Evolutionary conservation across 2,888 invertebrate species (phyloP).

Genomic region (Hipparchia semele): DNA sequence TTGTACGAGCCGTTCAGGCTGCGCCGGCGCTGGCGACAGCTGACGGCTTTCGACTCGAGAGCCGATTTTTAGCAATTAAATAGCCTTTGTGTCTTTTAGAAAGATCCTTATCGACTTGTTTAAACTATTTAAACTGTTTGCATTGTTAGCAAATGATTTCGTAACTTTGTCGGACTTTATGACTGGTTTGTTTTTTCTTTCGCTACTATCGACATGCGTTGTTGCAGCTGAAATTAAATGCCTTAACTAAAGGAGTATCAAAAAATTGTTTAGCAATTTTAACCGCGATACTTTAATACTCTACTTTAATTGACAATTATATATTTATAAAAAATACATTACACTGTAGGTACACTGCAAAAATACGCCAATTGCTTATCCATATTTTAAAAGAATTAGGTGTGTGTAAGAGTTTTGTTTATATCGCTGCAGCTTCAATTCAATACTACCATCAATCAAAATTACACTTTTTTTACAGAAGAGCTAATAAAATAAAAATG

Average conservation of each 20-base stretch:
- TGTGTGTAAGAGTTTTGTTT: no score
- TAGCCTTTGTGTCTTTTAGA: constrained; percentile 45
- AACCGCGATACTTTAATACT: background rate
- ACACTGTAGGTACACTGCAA: no score
- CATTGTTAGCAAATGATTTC: constrained; percentile 11
- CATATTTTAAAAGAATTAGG: no score
- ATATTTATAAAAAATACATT: no score
- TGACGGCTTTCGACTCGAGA: constrained; percentile 55
- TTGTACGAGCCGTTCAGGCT: constrained; percentile 57
- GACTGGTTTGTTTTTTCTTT: background rate
- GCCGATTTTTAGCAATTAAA: constrained; percentile 57
- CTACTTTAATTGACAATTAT: no score
- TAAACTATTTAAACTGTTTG: constrained; percentile 6
- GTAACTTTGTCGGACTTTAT: background rate
- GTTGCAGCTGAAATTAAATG: background rate
- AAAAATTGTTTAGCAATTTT: background rate
- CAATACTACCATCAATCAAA: no score
- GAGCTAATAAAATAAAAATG: no score
- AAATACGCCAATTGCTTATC: no score
- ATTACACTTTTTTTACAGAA: no score
- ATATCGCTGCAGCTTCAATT: no score
- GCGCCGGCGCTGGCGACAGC: constrained; percentile 73
- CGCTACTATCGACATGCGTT: background rate
- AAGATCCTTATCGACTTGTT: constrained; percentile 35
- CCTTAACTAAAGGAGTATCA: no score